Evolutionary conservation across 2,797 vertebrate species (phyloP).

Genomic region (Gadopsis bispinosus): DNA sequence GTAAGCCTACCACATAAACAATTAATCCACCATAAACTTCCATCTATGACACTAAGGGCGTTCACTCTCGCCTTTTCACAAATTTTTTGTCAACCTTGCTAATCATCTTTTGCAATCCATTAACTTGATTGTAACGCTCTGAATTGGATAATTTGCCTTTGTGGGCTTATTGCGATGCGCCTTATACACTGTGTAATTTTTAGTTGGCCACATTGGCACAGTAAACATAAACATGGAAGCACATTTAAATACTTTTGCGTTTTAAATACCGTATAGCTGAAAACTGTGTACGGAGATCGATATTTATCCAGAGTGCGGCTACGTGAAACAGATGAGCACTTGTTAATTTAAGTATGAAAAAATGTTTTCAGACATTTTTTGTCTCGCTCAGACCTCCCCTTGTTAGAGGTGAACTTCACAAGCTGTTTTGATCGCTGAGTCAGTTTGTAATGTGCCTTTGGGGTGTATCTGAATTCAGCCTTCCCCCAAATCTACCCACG

Average conservation of each 20-base stretch:
- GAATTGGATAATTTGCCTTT: conserved; percentile 65
- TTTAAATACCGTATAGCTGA: conserved; percentile 1
- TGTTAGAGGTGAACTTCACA: conserved; percentile 80
- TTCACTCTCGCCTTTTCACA: conserved; percentile 59
- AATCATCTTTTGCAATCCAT: conserved; percentile 77
- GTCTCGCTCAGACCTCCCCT: conserved; percentile 67
- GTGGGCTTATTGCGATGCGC: conserved; percentile 58
- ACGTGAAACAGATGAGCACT: conserved; percentile 30
- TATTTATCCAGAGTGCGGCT: conserved; percentile 12
- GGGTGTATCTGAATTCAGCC: conserved; percentile 78
- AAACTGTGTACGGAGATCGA: neutral
- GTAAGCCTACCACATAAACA: conserved; percentile 68
- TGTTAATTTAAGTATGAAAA: conserved; percentile 52
- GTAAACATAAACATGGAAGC: conserved; percentile 41
- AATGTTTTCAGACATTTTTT: conserved; percentile 53
- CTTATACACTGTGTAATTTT: conserved; percentile 61
- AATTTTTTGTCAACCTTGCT: conserved; percentile 68
- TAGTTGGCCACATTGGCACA: conserved; percentile 44
- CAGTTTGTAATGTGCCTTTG: conserved; percentile 81
- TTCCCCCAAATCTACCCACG: conserved; percentile 82
- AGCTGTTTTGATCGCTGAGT: conserved; percentile 83
- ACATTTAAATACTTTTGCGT: conserved; percentile 24
- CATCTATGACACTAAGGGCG: conserved; percentile 58
- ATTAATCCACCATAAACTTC: conserved; percentile 74
- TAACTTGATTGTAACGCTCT: conserved; percentile 76